Percentiles rank a stretch among this genome's conserved stretches.
Conservation (phyloP, 2,888 invertebrate genomes). For the Caenorhabditis sp. region DNA sequence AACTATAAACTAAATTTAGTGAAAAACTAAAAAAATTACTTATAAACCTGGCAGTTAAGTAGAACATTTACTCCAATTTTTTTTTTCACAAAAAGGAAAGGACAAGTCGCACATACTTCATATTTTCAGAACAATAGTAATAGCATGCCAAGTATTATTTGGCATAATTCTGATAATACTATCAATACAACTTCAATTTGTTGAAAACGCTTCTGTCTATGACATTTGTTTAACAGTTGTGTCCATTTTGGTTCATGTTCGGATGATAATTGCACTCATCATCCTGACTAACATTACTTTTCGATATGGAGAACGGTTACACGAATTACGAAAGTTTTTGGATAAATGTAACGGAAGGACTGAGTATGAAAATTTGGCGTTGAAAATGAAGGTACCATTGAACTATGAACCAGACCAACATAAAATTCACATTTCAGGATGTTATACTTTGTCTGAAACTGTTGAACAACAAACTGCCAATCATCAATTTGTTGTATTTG, state of each 20-base stretch:
- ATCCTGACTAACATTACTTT: conserved; percentile 28
- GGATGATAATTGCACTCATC: conserved; percentile 18
- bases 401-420: no score
- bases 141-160: conserved; percentile 26
- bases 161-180: conserved; percentile 19
- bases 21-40: conserved; percentile 3
- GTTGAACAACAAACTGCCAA: conserved; percentile 15
- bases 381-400: conserved; percentile 39
- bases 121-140: conserved; percentile 27
- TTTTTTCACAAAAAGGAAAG: no score
- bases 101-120: no score
- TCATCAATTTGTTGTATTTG: conserved; percentile 7
- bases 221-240: conserved; percentile 27
- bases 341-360: conserved; percentile 35
- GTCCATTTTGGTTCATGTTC: conserved; percentile 15
- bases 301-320: conserved; percentile 20
- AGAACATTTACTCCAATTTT: no score
- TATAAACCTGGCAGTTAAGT: no score
- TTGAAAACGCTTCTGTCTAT: conserved; percentile 20
- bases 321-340: conserved; percentile 17
- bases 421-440: conserved; percentile 21
- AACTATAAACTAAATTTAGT: neutral
- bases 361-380: conserved; percentile 36
- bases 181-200: conserved; percentile 24
- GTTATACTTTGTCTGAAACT: conserved; percentile 12